phyloP scores from a whole-genome alignment of 2,113 vertebrate species.

The Dipodomys ordii region DNA sequence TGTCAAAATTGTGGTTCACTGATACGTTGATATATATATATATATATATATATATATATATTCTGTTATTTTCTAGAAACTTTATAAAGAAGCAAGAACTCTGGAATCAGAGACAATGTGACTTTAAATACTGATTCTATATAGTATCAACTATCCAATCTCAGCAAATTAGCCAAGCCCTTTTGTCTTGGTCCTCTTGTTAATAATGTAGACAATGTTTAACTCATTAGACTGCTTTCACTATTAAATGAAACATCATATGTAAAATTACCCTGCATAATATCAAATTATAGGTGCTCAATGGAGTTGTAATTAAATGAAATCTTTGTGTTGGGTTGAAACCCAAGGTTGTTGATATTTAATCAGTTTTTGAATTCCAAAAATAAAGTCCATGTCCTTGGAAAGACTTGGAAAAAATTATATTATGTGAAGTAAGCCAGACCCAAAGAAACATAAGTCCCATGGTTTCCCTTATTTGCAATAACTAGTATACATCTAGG shows the following conservation, averaged over 20 bases:
- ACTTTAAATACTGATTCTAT: neutral
- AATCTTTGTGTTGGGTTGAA: neutral
- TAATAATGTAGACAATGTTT: neutral
- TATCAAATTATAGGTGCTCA: neutral
- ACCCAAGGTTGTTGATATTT: neutral
- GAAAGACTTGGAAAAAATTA: no score
- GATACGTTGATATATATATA: neutral
- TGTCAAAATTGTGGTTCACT: neutral
- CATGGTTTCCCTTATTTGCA: no score
- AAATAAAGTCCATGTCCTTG: no score
- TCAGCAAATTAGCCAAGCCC: neutral
- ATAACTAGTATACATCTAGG: no score
- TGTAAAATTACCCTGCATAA: neutral
- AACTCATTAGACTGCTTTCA: neutral
- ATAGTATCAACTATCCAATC: neutral
- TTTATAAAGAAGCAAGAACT: slow-evolving; percentile 11
- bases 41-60: neutral
- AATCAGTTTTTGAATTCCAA: neutral
- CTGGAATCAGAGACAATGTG: neutral
- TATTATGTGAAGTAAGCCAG: no score
- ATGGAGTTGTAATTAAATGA: slow-evolving; percentile 29
- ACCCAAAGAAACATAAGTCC: no score
- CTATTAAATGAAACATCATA: neutral
- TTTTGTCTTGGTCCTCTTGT: neutral
- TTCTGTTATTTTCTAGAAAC: neutral